Evolutionary conservation across 2,797 vertebrate genomes (phyloP).

Genomic region (Capromys pilorides): DNA sequence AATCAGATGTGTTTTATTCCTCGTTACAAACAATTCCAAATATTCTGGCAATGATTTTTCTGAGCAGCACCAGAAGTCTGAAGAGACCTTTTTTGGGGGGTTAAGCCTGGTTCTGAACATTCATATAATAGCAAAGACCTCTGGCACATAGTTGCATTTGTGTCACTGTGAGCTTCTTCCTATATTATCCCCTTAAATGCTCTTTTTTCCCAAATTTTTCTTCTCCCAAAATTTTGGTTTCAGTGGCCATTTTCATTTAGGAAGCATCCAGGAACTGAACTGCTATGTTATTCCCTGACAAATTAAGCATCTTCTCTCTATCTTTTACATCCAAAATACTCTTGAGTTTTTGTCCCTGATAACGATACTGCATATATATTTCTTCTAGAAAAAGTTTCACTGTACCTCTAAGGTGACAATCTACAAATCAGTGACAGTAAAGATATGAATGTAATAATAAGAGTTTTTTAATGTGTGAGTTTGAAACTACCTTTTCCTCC

Average conservation of each 20-base stretch:
- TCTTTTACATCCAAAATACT: background rate
- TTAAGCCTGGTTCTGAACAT: background rate
- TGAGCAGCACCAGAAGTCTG: background rate
- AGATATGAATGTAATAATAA: background rate
- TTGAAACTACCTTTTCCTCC: background rate
- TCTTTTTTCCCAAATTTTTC: background rate
- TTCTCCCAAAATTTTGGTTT: background rate
- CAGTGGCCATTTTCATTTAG: background rate
- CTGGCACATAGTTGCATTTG: accelerated
- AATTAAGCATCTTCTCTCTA: background rate
- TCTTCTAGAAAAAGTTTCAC: background rate
- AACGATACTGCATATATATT: background rate
- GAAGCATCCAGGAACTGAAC: background rate
- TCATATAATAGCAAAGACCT: background rate
- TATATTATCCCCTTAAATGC: too few species aligned
- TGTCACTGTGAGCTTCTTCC: background rate
- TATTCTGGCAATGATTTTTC: background rate
- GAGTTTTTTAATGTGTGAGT: background rate
- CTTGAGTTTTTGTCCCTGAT: background rate
- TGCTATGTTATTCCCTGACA: background rate
- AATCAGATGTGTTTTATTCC: background rate
- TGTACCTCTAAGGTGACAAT: background rate
- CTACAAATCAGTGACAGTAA: background rate
- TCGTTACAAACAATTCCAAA: background rate
- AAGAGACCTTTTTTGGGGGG: background rate